These are phyloP conservation scores for Pseudorhiza aurosa DNA, from an alignment of 30 jellyfish, hydroid and myxozoan species.

Conservation along the genomic window DNA sequence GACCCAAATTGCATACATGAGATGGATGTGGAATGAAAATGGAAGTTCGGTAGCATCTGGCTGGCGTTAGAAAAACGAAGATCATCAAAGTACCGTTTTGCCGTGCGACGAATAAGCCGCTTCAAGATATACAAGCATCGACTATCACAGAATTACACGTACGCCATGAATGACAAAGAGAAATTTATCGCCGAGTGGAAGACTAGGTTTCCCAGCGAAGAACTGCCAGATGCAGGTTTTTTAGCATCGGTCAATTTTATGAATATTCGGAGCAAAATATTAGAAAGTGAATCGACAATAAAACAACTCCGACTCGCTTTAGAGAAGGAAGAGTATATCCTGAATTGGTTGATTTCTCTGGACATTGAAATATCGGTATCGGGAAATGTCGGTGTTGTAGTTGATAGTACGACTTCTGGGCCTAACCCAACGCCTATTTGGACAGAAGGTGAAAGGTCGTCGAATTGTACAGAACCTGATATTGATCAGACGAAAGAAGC, in stretches of 20 bases:
- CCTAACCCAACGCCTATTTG: conserved; percentile 27
- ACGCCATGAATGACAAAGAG: conserved; percentile 76
- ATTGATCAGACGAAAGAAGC: conserved; percentile 1
- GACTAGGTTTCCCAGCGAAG: conserved; percentile 74
- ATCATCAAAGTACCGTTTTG: too few species aligned
- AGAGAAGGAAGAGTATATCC: conserved; percentile 72
- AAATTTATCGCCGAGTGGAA: conserved; percentile 80
- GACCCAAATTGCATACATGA: conserved; percentile 4
- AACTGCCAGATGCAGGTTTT: conserved; percentile 71
- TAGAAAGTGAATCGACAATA: conserved; percentile 54
- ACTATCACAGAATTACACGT: too few species aligned
- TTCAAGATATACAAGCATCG: too few species aligned
- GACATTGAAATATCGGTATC: conserved; percentile 66
- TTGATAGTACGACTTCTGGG: conserved; percentile 18
- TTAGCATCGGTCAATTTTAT: conserved; percentile 43
- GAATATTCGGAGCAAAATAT: conserved; percentile 66
- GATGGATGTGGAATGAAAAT: conserved; percentile 1
- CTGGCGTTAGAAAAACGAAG: too few species aligned
- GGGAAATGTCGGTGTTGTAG: conserved; percentile 59
- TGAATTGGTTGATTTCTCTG: conserved; percentile 47
- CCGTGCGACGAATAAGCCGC: too few species aligned
- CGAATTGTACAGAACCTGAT: background rate
- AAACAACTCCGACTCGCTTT: conserved; percentile 40
- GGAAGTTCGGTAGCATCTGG: conserved; percentile 6
- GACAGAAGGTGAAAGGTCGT: conserved; percentile 3